phyloP scores from a whole-genome alignment of 2,888 invertebrate genomes.

The Lycophotia porphyrea region DNA sequence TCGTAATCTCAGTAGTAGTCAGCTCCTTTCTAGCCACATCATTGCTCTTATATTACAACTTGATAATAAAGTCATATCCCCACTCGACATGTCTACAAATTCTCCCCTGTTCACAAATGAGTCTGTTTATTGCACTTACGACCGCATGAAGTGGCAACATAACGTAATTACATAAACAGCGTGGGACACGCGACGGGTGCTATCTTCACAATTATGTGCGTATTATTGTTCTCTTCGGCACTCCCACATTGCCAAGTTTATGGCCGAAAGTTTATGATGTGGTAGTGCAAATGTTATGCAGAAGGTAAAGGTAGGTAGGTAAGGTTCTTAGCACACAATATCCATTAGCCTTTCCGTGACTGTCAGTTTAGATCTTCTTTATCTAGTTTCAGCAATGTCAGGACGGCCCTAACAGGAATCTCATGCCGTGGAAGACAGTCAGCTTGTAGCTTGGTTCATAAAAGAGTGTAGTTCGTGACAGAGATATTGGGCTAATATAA shows the following conservation, averaged over 20 bases:
- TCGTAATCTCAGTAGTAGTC: not conserved
- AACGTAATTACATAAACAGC: conserved; percentile 61
- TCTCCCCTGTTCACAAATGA: conserved; percentile 24
- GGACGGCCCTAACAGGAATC: not conserved
- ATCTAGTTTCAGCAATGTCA: not conserved
- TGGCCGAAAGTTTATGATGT: conserved; percentile 67
- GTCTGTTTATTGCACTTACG: conserved; percentile 41
- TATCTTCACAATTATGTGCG: conserved; percentile 61
- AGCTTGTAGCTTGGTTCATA: not conserved
- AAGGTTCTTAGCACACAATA: not conserved
- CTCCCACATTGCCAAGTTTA: conserved; percentile 76
- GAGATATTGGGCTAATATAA: not conserved
- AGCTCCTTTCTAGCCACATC: not conserved
- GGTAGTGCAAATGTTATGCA: conserved; percentile 4
- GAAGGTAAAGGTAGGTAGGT: conserved; percentile 30
- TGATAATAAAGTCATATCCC: conserved; percentile 20
- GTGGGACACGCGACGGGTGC: conserved; percentile 56
- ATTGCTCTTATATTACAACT: conserved; percentile 4
- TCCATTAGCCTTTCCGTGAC: not conserved
- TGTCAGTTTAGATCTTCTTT: not conserved
- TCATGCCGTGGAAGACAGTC: not conserved
- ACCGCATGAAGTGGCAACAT: conserved; percentile 45
- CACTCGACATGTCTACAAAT: conserved; percentile 24
- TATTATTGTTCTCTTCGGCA: conserved; percentile 60
- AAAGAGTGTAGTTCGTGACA: too few species aligned